Evolutionary conservation across 2,797 vertebrate species (phyloP).

Genomic region (Emydoidea blandingii): DNA sequence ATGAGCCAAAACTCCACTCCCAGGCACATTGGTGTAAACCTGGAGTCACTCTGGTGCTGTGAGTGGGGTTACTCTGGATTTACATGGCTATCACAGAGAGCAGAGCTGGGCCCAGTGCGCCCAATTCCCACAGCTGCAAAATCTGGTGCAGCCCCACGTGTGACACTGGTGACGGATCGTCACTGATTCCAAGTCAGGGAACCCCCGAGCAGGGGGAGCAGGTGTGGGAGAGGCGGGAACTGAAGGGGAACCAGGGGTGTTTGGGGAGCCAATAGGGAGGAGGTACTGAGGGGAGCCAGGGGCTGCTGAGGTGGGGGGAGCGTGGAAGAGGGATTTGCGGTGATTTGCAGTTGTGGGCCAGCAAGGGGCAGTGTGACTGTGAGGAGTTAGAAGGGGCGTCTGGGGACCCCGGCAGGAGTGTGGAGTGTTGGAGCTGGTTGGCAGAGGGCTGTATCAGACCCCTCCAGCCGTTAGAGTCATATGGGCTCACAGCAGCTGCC

Average conservation of each 20-base stretch:
- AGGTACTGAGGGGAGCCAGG: background rate
- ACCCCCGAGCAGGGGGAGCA: background rate
- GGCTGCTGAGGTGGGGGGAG: too few relatives aligned
- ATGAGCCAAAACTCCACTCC: background rate
- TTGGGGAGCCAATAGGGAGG: background rate
- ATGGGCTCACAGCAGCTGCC: background rate
- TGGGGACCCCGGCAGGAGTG: too few relatives aligned
- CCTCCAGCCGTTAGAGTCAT: too few relatives aligned
- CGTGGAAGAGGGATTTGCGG: background rate
- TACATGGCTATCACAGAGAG: background rate
- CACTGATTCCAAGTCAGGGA: background rate
- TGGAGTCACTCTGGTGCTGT: background rate
- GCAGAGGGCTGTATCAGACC: background rate
- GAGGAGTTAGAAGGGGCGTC: background rate
- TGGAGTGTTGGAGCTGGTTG: background rate
- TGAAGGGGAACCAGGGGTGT: background rate
- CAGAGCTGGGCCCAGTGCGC: background rate
- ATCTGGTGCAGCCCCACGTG: background rate
- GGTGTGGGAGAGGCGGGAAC: background rate
- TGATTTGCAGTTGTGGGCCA: background rate
- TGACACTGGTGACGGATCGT: background rate
- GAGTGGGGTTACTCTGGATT: background rate
- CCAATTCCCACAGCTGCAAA: background rate
- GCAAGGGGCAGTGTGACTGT: too few relatives aligned
- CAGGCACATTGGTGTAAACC: background rate